Evolutionary conservation across 2,797 vertebrate species (phyloP).

Genomic region (Hafferia zeledoni): DNA sequence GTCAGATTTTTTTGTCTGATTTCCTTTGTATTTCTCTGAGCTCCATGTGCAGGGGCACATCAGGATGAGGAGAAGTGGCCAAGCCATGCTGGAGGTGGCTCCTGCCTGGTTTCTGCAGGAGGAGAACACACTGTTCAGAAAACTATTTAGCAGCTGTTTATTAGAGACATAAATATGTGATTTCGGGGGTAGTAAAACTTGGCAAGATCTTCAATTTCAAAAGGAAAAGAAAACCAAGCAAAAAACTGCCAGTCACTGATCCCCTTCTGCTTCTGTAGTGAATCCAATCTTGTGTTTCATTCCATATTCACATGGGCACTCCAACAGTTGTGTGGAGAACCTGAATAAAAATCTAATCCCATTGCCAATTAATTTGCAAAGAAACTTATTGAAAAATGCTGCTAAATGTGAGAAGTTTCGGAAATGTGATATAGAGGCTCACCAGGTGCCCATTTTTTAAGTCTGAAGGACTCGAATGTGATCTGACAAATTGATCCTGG

Average conservation of each 20-base stretch:
- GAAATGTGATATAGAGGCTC: not conserved
- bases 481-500: not conserved
- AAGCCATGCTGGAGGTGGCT: not conserved
- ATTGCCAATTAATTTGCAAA: slow-evolving; percentile 11
- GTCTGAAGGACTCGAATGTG: not conserved
- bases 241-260: not conserved
- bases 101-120: not conserved
- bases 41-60: not conserved
- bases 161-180: not conserved
- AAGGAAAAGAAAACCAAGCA: not conserved
- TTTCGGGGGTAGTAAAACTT: not conserved
- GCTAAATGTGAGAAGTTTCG: not conserved
- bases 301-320: not conserved
- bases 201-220: not conserved
- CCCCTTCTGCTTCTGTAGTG: not conserved
- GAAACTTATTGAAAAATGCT: slow-evolving; percentile 1
- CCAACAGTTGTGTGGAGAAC: not conserved
- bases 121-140: not conserved
- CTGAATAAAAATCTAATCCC: not conserved
- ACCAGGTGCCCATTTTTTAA: not conserved
- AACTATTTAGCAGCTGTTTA: not conserved
- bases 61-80: not conserved
- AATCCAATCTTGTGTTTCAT: not conserved
- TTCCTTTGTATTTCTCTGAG: not conserved
- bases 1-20: not conserved